Percentiles rank a stretch among this genome's conserved stretches.
phyloP scores from a whole-genome alignment of 2,888 invertebrate species.

The Tipula unca region DNA sequence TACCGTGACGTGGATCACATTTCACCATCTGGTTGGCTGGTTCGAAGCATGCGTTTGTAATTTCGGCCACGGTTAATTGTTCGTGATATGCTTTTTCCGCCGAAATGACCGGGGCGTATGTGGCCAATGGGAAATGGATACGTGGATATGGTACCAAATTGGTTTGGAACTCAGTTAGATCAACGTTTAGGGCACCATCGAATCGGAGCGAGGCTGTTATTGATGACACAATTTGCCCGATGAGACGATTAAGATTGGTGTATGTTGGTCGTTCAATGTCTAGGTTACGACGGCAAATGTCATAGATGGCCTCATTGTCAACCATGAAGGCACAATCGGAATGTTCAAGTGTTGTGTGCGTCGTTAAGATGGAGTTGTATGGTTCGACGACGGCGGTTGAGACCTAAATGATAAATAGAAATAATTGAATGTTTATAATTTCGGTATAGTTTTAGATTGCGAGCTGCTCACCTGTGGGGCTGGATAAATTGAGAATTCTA shows the following conservation, averaged over 20 bases:
- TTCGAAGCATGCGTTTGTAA: constrained; percentile 92
- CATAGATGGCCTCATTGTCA: constrained; percentile 81
- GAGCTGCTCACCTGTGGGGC: constrained; percentile 66
- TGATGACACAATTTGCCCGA: constrained; percentile 84
- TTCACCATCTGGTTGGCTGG: constrained; percentile 92
- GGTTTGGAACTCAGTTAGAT: constrained; percentile 90
- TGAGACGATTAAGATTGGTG: constrained; percentile 78
- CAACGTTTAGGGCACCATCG: constrained; percentile 87
- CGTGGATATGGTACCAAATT: constrained; percentile 90
- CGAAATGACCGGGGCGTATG: constrained; percentile 87
- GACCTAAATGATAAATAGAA: not conserved
- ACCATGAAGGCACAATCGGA: constrained; percentile 89
- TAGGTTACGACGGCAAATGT: constrained; percentile 78
- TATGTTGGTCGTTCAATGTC: constrained; percentile 80
- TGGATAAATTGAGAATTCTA: constrained; percentile 91
- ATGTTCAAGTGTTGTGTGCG: constrained; percentile 81
- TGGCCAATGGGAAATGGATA: constrained; percentile 88
- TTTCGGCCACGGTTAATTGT: constrained; percentile 81
- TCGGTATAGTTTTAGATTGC: not conserved
- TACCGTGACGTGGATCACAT: constrained; percentile 83
- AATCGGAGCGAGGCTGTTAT: constrained; percentile 88
- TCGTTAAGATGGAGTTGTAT: constrained; percentile 88
- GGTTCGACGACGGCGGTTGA: constrained; percentile 78
- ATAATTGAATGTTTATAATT: not conserved
- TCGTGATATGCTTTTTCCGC: constrained; percentile 92